Evolutionary conservation across 1,140 invertebrate species (phyloP).

Genomic region (Drosophila teissieri): DNA sequence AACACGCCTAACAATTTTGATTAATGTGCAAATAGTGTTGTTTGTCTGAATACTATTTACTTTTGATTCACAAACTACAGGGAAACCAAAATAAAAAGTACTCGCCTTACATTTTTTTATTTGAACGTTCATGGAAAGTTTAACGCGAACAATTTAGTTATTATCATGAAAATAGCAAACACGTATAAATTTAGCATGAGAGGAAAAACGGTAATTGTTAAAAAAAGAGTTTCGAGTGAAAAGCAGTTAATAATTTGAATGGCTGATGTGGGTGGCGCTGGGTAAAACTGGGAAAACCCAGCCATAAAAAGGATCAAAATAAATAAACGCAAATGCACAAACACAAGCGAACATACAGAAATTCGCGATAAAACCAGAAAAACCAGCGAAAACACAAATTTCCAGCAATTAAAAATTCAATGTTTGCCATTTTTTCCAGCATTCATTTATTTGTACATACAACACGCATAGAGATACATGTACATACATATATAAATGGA

Average conservation of each 20-base stretch:
- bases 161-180: constrained; percentile 49
- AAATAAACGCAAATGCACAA: constrained; percentile 65
- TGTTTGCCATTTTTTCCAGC: constrained; percentile 59
- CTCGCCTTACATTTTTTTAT: constrained; percentile 1
- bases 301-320: constrained; percentile 57
- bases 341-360: constrained; percentile 40
- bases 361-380: constrained; percentile 53
- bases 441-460: constrained; percentile 15
- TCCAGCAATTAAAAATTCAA: constrained; percentile 80
- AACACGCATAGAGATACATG: neutral
- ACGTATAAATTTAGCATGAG: constrained; percentile 45
- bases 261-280: neutral
- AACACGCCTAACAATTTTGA: neutral
- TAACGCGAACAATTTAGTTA: constrained; percentile 54
- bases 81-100: neutral
- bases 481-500: neutral
- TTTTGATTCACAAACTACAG: neutral
- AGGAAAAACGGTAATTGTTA: constrained; percentile 3
- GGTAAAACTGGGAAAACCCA: constrained; percentile 20
- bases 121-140: constrained; percentile 13
- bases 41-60: neutral
- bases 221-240: constrained; percentile 52
- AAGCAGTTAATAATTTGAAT: constrained; percentile 71
- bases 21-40: neutral
- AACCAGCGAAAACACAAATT: constrained; percentile 70